These are phyloP conservation scores for Metaphire vulgaris DNA, from an alignment of 1,140 invertebrate species.

Conservation along the genomic window DNA sequence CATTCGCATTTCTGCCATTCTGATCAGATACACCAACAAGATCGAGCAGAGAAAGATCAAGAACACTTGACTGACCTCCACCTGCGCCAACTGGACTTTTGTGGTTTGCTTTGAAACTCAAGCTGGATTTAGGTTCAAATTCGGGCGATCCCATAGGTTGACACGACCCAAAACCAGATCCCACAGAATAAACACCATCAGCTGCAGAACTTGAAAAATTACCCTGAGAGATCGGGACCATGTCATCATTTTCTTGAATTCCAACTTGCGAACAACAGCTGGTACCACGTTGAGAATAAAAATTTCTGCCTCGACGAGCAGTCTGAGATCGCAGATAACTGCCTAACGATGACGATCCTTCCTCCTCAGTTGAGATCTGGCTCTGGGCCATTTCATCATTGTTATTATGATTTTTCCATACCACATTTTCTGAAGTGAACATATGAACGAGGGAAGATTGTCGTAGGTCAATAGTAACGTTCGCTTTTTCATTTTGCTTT, in stretches of 20 bases:
- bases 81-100: not conserved
- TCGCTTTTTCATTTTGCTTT: not conserved
- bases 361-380: not conserved
- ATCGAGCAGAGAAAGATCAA: not conserved
- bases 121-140: not conserved
- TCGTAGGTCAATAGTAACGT: not conserved
- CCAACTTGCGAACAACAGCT: not conserved
- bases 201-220: not conserved
- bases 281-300: not conserved
- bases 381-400: not conserved
- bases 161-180: no score
- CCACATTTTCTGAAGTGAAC: not conserved
- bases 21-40: not conserved
- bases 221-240: not conserved
- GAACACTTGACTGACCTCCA: not conserved
- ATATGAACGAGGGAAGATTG: not conserved
- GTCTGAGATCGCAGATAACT: not conserved
- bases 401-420: not conserved
- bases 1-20: not conserved
- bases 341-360: not conserved
- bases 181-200: no score
- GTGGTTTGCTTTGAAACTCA: not conserved
- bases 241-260: not conserved
- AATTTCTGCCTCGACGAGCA: not conserved
- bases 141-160: no score